phyloP scores from a whole-genome alignment of 2,797 vertebrate species.

The Australoheros facetus region DNA sequence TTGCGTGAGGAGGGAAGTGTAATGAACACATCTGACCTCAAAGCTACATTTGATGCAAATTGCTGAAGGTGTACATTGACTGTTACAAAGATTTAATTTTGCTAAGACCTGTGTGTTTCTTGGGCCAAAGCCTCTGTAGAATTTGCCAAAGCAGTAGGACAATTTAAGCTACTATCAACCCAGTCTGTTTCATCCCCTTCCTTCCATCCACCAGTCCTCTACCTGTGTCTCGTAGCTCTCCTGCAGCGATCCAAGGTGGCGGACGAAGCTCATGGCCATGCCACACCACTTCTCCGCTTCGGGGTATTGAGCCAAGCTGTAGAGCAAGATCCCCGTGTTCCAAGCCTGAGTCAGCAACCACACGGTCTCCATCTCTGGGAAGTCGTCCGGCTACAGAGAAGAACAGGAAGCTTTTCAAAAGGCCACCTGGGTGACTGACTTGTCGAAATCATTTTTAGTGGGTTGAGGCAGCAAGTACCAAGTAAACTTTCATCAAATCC shows the following conservation, averaged over 20 bases:
- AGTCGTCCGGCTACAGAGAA: conserved; percentile 75
- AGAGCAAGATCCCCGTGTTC: conserved; percentile 90
- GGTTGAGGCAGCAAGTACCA: conserved; percentile 5
- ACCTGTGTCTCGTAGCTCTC: conserved; percentile 89
- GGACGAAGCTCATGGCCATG: conserved; percentile 87
- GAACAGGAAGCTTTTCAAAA: conserved; percentile 56
- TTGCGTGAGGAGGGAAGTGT: background rate
- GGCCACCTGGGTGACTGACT: conserved; percentile 49
- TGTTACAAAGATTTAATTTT: background rate
- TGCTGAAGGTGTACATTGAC: background rate
- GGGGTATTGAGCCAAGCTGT: conserved; percentile 80
- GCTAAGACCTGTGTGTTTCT: background rate
- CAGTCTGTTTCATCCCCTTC: background rate
- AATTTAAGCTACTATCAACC: background rate
- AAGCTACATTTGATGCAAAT: background rate
- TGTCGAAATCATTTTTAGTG: conserved; percentile 22
- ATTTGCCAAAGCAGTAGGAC: conserved; percentile 1
- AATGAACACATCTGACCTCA: background rate
- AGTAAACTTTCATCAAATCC: conserved; percentile 44
- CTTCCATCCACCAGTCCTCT: conserved; percentile 19
- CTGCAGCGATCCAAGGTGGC: conserved; percentile 85
- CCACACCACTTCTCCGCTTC: conserved; percentile 90
- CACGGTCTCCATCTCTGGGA: conserved; percentile 89
- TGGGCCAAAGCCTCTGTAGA: background rate
- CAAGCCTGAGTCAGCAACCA: conserved; percentile 93